Conservation (phyloP, 2,888 invertebrate species). For the Leptura quadrifasciata region DNA sequence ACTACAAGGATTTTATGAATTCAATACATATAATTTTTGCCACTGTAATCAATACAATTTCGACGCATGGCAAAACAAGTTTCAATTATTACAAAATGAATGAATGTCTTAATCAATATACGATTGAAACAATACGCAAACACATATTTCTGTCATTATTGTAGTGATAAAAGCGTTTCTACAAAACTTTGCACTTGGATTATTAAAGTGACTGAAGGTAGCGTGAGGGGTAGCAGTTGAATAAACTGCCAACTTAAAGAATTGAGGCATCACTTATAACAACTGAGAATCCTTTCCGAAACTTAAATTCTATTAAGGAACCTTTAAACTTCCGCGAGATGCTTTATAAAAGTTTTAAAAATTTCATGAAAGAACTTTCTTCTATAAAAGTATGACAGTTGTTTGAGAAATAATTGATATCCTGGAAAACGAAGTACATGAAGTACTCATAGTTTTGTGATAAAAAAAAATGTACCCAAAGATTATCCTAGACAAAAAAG, state of each 20-base stretch:
- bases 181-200: not conserved
- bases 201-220: not conserved
- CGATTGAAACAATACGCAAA: too few relatives aligned
- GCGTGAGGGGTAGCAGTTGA: not conserved
- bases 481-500: too few relatives aligned
- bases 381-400: not conserved
- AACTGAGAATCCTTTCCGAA: not conserved
- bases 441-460: too few relatives aligned
- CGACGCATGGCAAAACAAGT: too few relatives aligned
- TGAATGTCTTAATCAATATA: too few relatives aligned
- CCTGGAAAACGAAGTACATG: not conserved
- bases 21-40: too few relatives aligned
- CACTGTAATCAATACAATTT: too few relatives aligned
- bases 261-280: not conserved
- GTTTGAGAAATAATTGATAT: not conserved
- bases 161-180: not conserved
- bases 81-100: too few relatives aligned
- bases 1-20: too few relatives aligned
- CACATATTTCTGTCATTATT: not conserved
- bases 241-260: not conserved
- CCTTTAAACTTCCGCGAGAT: not conserved
- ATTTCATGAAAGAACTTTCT: not conserved
- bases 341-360: conserved; percentile 1
- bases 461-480: too few relatives aligned
- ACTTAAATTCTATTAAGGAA: not conserved